Percentiles rank a stretch among this genome's conserved stretches.
Evolutionary conservation across 2,797 vertebrate species (phyloP).

Genomic region (Carcharodon carcharias): DNA sequence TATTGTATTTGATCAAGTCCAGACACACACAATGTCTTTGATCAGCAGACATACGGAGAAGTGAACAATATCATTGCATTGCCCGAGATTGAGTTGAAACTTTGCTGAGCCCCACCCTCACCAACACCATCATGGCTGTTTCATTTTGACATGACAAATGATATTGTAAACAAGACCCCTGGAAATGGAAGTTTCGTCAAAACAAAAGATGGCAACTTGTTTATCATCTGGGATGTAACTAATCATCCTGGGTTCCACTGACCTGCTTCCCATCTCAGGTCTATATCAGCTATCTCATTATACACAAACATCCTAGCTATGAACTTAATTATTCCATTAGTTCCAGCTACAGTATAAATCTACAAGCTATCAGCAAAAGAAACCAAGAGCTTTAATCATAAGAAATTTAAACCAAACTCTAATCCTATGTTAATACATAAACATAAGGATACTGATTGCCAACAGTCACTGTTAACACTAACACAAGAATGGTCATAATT

Average conservation of each 20-base stretch:
- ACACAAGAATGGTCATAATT: not conserved
- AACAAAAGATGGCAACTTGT: not conserved
- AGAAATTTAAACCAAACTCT: not conserved
- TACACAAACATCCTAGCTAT: not conserved
- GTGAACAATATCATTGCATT: not conserved
- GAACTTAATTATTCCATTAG: not conserved
- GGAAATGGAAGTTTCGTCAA: not conserved
- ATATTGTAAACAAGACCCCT: not conserved
- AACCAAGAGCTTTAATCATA: not conserved
- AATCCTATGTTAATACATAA: not conserved
- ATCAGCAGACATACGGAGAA: not conserved
- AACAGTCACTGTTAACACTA: not conserved
- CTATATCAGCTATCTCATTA: not conserved
- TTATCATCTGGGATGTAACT: not conserved
- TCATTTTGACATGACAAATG: not conserved
- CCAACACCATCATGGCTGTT: not conserved
- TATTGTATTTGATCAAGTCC: not conserved
- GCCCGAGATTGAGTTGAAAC: not conserved
- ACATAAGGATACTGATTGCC: not conserved
- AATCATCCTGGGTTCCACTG: not conserved
- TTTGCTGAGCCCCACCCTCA: not conserved
- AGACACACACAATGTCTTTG: not conserved
- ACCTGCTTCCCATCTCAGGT: not conserved
- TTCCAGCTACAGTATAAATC: not conserved
- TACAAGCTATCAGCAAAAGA: not conserved